Conservation (phyloP, 1,140 invertebrate genomes). For the Rhagoletis zephyria region DNA sequence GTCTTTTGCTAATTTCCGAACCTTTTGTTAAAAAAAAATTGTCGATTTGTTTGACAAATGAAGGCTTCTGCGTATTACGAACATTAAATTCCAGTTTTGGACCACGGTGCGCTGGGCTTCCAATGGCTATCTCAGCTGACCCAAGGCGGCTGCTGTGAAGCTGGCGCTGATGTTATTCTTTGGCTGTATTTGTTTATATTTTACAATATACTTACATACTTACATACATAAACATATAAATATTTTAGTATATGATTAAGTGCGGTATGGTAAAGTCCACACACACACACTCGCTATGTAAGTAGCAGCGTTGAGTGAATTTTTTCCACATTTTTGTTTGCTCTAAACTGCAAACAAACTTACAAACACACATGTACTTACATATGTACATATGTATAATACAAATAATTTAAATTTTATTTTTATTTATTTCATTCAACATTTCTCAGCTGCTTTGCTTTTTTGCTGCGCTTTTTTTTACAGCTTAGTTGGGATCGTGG, state of each 20-base stretch:
- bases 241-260: slow-evolving; percentile 22
- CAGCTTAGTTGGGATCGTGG: slow-evolving; percentile 12
- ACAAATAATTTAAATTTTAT: slow-evolving; percentile 32
- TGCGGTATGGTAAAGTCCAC: background rate
- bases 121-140: too few relatives aligned
- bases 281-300: background rate
- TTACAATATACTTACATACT: too few relatives aligned
- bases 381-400: background rate
- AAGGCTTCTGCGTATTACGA: too few relatives aligned
- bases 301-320: background rate
- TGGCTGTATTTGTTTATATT: too few relatives aligned
- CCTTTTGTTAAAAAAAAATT: too few relatives aligned
- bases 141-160: too few relatives aligned
- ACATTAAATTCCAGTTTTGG: too few relatives aligned
- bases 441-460: background rate
- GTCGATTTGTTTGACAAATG: too few relatives aligned
- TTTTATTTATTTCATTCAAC: slow-evolving; percentile 10
- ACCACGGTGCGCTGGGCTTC: too few relatives aligned
- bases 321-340: slow-evolving; percentile 16
- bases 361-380: background rate
- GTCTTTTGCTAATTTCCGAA: too few relatives aligned
- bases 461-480: background rate
- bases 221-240: too few relatives aligned
- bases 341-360: background rate
- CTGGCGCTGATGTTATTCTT: too few relatives aligned